A percentile compares a stretch with the other conserved stretches of the same genome.
These are phyloP conservation scores for Ornithorhynchus anatinus DNA, from an alignment of 2,113 vertebrate genomes.

Conservation along the genomic window DNA sequence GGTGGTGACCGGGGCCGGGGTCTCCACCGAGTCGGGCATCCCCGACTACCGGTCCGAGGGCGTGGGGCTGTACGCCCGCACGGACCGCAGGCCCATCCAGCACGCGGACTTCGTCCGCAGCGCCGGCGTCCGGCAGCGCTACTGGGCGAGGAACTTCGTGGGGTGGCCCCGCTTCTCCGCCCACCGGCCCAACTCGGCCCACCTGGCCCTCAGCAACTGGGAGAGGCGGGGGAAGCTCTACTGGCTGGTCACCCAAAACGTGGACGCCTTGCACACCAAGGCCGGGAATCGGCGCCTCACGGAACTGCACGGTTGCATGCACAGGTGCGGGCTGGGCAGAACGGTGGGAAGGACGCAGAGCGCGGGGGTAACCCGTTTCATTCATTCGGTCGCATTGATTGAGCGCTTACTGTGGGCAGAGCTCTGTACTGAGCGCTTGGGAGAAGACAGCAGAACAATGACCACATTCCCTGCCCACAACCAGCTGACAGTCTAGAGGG, in stretches of 20 bases:
- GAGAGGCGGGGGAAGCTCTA: conserved; percentile 84
- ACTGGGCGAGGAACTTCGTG: conserved; percentile 96
- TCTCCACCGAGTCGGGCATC: conserved; percentile 96
- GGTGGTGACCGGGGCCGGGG: conserved; percentile 88
- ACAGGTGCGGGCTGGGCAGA: conserved; percentile 75
- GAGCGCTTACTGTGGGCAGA: too few species aligned
- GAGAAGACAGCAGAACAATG: too few species aligned
- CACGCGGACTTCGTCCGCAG: conserved; percentile 84
- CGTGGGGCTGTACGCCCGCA: conserved; percentile 89
- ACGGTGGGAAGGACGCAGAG: neutral
- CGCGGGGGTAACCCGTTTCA: too few species aligned
- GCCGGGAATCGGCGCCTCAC: conserved; percentile 86
- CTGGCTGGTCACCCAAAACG: conserved; percentile 97
- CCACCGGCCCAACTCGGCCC: conserved; percentile 84
- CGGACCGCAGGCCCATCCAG: conserved; percentile 84
- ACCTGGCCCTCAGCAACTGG: conserved; percentile 81
- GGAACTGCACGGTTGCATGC: conserved; percentile 89
- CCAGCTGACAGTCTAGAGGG: too few species aligned
- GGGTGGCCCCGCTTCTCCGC: conserved; percentile 94
- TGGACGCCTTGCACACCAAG: conserved; percentile 92
- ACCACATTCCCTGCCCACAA: too few species aligned
- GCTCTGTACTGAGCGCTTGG: too few species aligned
- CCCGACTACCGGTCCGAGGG: conserved; percentile 95
- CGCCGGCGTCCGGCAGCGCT: conserved; percentile 83
- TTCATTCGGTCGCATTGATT: too few species aligned